These are phyloP conservation scores for Lytechinus pictus DNA, from an alignment of 35 echinoderm and acorn worm species.

Conservation along the genomic window DNA sequence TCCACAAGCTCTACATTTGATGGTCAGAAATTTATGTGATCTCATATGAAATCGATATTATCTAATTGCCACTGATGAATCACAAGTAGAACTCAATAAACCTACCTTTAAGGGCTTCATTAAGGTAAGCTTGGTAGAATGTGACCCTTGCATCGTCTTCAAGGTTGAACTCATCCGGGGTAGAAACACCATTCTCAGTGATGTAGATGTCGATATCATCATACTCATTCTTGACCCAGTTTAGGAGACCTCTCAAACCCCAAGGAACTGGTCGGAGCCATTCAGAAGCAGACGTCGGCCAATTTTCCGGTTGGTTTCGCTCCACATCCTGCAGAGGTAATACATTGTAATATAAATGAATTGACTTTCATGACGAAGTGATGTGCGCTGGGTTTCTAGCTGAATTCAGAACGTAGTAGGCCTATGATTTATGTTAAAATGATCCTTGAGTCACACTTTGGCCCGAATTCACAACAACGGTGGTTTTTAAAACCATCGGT, in stretches of 20 bases:
- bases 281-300: conserved; percentile 74
- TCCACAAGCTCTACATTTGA: too few species aligned
- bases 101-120: conserved; percentile 91
- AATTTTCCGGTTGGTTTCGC: conserved; percentile 68
- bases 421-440: too few species aligned
- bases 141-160: conserved; percentile 69
- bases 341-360: background rate
- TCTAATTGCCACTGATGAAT: too few species aligned
- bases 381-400: too few species aligned
- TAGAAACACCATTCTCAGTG: conserved; percentile 95
- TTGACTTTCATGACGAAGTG: too few species aligned
- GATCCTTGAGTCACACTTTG: too few species aligned
- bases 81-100: too few species aligned
- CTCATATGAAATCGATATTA: too few species aligned
- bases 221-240: conserved; percentile 89
- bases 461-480: too few species aligned
- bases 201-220: conserved; percentile 76
- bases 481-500: too few species aligned
- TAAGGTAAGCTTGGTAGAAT: conserved; percentile 83
- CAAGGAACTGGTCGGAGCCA: conserved; percentile 94
- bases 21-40: too few species aligned
- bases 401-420: background rate
- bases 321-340: conserved; percentile 58
- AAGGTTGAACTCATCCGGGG: conserved; percentile 56
- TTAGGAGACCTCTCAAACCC: conserved; percentile 82